Percentiles rank a stretch among this genome's conserved stretches.
These are phyloP conservation scores for Schrankia costaestrigalis DNA, from an alignment of 2,888 invertebrate species.

Conservation along the genomic window DNA sequence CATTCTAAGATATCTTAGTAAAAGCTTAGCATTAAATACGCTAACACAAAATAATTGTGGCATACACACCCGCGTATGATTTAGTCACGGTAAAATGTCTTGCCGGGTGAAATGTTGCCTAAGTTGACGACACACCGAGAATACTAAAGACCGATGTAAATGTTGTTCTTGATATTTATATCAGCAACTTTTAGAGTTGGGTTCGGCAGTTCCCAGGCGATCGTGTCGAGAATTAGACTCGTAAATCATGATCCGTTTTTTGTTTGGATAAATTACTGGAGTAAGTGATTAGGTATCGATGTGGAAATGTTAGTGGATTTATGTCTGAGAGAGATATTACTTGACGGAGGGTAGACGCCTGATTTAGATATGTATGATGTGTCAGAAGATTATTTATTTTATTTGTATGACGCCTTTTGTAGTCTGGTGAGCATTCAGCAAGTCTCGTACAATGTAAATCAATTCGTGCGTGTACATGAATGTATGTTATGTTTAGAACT, in stretches of 20 bases:
- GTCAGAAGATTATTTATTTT: no score
- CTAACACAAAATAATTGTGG: constrained; percentile 3
- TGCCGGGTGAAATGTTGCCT: constrained; percentile 59
- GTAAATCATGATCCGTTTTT: constrained; percentile 44
- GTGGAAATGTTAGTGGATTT: constrained; percentile 17
- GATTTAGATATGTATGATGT: no score
- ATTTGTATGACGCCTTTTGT: no score
- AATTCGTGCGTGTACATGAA: no score
- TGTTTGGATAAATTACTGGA: constrained; percentile 22
- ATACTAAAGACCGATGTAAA: constrained; percentile 59
- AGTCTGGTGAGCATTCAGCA: no score
- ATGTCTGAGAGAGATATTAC: neutral
- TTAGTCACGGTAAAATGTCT: constrained; percentile 58
- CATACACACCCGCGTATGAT: constrained; percentile 46
- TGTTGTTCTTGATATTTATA: constrained; percentile 61
- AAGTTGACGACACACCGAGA: constrained; percentile 51
- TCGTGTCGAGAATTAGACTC: constrained; percentile 36
- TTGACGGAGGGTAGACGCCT: no score
- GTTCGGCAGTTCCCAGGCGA: constrained; percentile 35
- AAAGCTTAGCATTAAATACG: constrained; percentile 16
- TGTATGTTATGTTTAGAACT: no score
- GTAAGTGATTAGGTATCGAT: constrained; percentile 27
- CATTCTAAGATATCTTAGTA: no score
- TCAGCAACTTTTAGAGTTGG: constrained; percentile 42
- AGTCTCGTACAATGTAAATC: no score